Percentiles rank a stretch among this genome's conserved stretches.
Evolutionary conservation across 2,113 vertebrate species (phyloP).

Genomic region (Anarrhichthys ocellatus): DNA sequence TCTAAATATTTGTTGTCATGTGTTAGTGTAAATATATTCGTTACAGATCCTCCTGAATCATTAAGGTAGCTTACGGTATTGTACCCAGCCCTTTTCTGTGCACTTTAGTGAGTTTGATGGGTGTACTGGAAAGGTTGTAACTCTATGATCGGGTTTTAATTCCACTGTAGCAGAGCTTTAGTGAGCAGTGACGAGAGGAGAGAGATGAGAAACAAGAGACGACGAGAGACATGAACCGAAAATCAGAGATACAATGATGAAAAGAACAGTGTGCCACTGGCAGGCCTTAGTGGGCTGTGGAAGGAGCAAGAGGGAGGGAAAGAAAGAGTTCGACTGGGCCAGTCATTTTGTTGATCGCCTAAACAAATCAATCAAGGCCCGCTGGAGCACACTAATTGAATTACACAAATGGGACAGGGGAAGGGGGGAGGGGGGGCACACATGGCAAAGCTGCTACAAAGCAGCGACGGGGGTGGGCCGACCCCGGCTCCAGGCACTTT

Average conservation of each 20-base stretch:
- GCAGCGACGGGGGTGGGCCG: slow-evolving; percentile 66
- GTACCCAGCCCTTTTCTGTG: not conserved
- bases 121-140: slow-evolving; percentile 13
- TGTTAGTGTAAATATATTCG: not conserved
- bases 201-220: slow-evolving; percentile 37
- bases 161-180: slow-evolving; percentile 19
- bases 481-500: slow-evolving; percentile 74
- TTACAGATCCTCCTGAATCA: not conserved
- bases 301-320: slow-evolving; percentile 48
- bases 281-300: slow-evolving; percentile 48
- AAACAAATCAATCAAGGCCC: slow-evolving; percentile 83
- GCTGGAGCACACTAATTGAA: slow-evolving; percentile 83
- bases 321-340: slow-evolving; percentile 60
- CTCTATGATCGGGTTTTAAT: slow-evolving; percentile 47
- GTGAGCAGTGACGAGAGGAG: slow-evolving; percentile 18
- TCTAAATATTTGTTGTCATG: not conserved
- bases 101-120: slow-evolving; percentile 7
- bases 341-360: slow-evolving; percentile 80
- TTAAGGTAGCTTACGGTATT: not conserved
- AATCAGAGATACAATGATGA: slow-evolving; percentile 56
- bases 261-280: slow-evolving; percentile 53
- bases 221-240: slow-evolving; percentile 51
- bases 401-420: slow-evolving; percentile 79
- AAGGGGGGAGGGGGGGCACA: slow-evolving; percentile 22
- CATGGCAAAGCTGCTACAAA: slow-evolving; percentile 68